Evolutionary conservation across 2,888 invertebrate genomes (phyloP), one percentile per base, ranked within the genome.

Genomic region (Ormyrus labotus): DNA sequence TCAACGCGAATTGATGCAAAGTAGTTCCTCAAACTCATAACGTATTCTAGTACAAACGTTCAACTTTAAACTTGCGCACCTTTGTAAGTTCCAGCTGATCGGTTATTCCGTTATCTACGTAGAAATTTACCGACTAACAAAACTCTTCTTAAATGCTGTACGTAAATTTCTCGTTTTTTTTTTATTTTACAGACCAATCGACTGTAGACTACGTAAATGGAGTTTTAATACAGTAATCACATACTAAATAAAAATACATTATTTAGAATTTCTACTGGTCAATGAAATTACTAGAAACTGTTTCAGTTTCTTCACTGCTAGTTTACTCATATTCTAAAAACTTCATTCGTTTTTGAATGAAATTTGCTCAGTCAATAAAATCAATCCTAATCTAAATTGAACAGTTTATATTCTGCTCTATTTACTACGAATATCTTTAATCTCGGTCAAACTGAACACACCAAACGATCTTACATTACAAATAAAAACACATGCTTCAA

Each of bases 291-390:
- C 45, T 67, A 64, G 51, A 53, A 55, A 45, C 47, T 19, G 6
- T 64, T 9, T 64, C 45, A 53, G 47, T 57, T 58, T 13, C 5
- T 7, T 45, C 9, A 67, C 53, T 65, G 51, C 19, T 50, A 60
- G 53, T n/a, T 9, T 45, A 19, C 58, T 11, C n/a, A 34, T 69
- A 63, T 53, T 6, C 50, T 60, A 9, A 60, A 34, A 55, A 11
- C 53, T 53, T 53, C 65, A 53, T 51, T 64, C 64, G 11, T 63
- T 58, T 58, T 45, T 58, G 58, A 64, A 78, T 51, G 58, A 58
- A 78, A 78, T 65, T 19, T 19, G 47, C 53, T 71, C 50, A 53
- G 71, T 78, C 77, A 60, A 71, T 65, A 68, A 51, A 77, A 55
- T 48, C 34, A 78, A 19, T 77, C 61, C 7, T 63, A 61, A 47